Evolutionary conservation across 2,797 vertebrate species (phyloP).

Genomic region (Percopsis omiscomaycus): DNA sequence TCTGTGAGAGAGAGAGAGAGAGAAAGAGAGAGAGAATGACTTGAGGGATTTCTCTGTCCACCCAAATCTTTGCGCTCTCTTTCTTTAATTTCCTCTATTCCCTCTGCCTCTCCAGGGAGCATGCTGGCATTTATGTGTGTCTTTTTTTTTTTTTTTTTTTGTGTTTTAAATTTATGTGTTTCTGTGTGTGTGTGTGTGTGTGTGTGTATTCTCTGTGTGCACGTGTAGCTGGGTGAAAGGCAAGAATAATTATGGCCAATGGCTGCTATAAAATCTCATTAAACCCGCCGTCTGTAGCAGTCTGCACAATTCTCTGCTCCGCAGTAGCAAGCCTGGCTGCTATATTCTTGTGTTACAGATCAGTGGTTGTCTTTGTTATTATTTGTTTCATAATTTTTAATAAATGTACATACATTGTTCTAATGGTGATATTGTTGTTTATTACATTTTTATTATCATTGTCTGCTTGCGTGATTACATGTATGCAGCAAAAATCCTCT

Average conservation of each 20-base stretch:
- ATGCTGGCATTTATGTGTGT: constrained; percentile 25
- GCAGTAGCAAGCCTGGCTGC: constrained; percentile 29
- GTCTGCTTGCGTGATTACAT: no score
- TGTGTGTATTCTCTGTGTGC: constrained; percentile 33
- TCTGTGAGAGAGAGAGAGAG: constrained; percentile 14
- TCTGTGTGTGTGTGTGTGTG: constrained; percentile 40
- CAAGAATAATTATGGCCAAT: constrained; percentile 78
- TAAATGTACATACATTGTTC: no score
- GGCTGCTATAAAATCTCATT: constrained; percentile 84
- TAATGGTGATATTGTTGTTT: no score
- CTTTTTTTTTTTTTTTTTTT: constrained; percentile 1
- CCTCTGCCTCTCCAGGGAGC: constrained; percentile 30
- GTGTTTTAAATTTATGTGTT: constrained; percentile 12
- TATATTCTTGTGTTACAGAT: constrained; percentile 25
- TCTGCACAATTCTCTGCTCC: constrained; percentile 57
- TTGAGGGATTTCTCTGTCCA: constrained; percentile 58
- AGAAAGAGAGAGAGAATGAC: constrained; percentile 46
- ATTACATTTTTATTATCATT: no score
- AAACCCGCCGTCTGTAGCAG: constrained; percentile 79
- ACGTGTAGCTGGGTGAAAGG: constrained; percentile 51
- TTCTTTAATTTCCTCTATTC: constrained; percentile 71
- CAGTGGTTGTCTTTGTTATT: no score
- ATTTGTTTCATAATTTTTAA: background rate
- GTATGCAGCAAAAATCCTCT: no score
- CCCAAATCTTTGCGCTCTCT: constrained; percentile 48